Conservation (phyloP, 2,888 invertebrate species). For the Selenia dentaria region DNA sequence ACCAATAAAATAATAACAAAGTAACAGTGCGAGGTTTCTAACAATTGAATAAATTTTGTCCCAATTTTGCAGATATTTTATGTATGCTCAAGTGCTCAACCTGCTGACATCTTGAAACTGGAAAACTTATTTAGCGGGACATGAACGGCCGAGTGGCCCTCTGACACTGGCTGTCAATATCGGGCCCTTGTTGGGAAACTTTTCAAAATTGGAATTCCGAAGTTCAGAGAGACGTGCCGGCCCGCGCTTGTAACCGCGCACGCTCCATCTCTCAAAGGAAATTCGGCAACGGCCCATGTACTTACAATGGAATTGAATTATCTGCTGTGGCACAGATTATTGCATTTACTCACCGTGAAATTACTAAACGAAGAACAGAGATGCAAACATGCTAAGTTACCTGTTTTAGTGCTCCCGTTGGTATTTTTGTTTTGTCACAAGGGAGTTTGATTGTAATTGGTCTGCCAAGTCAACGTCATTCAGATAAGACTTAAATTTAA, state of each 20-base stretch:
- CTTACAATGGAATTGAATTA: constrained; percentile 78
- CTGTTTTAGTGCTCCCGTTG: too few species aligned
- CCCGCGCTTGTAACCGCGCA: constrained; percentile 62
- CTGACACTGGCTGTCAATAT: constrained; percentile 80
- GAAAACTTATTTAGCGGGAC: constrained; percentile 49
- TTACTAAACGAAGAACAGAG: constrained; percentile 56
- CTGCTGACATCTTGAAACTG: constrained; percentile 31
- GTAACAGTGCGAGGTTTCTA: too few species aligned
- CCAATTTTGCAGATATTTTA: constrained; percentile 11
- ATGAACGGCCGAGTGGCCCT: constrained; percentile 62
- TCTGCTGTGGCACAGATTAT: constrained; percentile 72
- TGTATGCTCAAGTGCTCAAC: constrained; percentile 9
- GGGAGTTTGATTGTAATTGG: constrained; percentile 12
- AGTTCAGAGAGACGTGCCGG: constrained; percentile 79
- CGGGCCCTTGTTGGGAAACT: constrained; percentile 77
- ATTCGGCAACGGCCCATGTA: constrained; percentile 77
- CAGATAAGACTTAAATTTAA: too few species aligned
- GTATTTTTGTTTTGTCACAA: constrained; percentile 2
- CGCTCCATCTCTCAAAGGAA: constrained; percentile 82
- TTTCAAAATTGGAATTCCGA: constrained; percentile 84
- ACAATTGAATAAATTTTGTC: too few species aligned
- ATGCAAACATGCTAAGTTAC: too few species aligned
- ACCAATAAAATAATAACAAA: too few species aligned
- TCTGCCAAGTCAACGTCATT: neutral
- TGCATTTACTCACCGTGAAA: constrained; percentile 75